Percentiles rank a stretch among this genome's conserved stretches.
Conservation (phyloP, 2,888 invertebrate genomes). For the Phyllotreta cruciferae region DNA sequence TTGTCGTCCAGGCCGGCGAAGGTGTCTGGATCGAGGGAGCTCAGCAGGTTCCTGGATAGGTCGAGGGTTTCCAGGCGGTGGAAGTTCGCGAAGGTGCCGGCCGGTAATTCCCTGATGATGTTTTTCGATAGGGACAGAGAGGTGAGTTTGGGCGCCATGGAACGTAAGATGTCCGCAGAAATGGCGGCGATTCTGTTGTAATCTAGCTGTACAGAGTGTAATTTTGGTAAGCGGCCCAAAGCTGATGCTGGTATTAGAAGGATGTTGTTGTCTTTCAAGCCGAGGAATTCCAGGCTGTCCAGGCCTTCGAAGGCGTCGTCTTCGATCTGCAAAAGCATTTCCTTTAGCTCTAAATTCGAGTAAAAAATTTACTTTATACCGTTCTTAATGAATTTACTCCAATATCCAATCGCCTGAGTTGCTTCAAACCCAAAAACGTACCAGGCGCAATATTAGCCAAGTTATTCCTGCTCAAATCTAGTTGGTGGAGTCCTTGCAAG, state of each 20-base stretch:
- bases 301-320: slow-evolving; percentile 88
- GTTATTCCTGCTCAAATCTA: slow-evolving; percentile 86
- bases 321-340: slow-evolving; percentile 71
- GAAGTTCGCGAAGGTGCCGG: slow-evolving; percentile 81
- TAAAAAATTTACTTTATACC: slow-evolving; percentile 69
- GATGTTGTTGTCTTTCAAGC: slow-evolving; percentile 87
- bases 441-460: slow-evolving; percentile 82
- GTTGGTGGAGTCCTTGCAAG: slow-evolving; percentile 71
- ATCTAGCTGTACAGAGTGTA: slow-evolving; percentile 78
- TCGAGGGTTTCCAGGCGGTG: slow-evolving; percentile 75
- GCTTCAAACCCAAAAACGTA: slow-evolving; percentile 77
- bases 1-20: slow-evolving; percentile 79
- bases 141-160: slow-evolving; percentile 75
- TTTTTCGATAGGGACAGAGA: slow-evolving; percentile 79
- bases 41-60: slow-evolving; percentile 80
- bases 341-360: no score
- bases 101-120: slow-evolving; percentile 84
- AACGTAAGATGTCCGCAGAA: slow-evolving; percentile 77
- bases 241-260: slow-evolving; percentile 85
- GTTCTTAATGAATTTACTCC: slow-evolving; percentile 88
- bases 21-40: slow-evolving; percentile 74
- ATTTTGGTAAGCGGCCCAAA: slow-evolving; percentile 76
- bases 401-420: slow-evolving; percentile 77
- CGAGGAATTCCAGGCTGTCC: slow-evolving; percentile 75
- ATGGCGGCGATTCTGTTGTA: slow-evolving; percentile 88